Evolutionary conservation across 2,113 vertebrate species (phyloP), one percentile per base, ranked within the genome.

Genomic region (Rattus rattus): DNA sequence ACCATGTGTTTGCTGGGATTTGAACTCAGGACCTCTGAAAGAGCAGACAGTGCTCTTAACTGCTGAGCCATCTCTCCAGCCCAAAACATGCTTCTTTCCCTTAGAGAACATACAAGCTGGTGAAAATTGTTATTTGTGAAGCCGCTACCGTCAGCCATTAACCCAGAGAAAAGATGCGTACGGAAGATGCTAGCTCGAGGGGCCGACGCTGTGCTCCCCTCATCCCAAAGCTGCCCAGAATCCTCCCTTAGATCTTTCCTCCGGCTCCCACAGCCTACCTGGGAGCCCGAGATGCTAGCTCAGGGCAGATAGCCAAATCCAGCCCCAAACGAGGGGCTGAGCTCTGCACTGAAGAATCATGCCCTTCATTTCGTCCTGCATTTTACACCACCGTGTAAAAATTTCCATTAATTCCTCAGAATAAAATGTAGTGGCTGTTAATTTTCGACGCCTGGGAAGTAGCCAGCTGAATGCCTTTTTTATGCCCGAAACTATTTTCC

Each of bases 401-500:
- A 30, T 93, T 95, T 73, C 94, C 97, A 97, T 96, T 97, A 97
- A 96, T 97, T 98, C 97, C 63, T 85, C n/a, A 0, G 96, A 95
- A 96, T 98, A 97, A 97, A 96, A 98, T 96, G 94, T 95, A 91
- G 90, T 96, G 94, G 94, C 91, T 89, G 75, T 97, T 98, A 98
- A 97, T 97, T 96, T 97, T 88, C 88, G 97, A 95, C 0, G 72
- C 63, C 95, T 97, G 94, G 92, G 91, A 97, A 95, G 92, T 97
- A 90, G 96, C 96, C 94, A 91, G 96, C 52, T 90, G 88, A 97
- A 87, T 90, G 86, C 49, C 69, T 72, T 56, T 72, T 95, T 96
- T 96, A 97, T 94, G 97, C 73, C 95, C 75, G 87, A 93, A 92
- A 96, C 90, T 94, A 92, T 97, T 96, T 96, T 90, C 96, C 61